A percentile compares a stretch with the other conserved stretches of the same genome.
Conservation (phyloP, 2,113 vertebrate species). For the Scortum barcoo region DNA sequence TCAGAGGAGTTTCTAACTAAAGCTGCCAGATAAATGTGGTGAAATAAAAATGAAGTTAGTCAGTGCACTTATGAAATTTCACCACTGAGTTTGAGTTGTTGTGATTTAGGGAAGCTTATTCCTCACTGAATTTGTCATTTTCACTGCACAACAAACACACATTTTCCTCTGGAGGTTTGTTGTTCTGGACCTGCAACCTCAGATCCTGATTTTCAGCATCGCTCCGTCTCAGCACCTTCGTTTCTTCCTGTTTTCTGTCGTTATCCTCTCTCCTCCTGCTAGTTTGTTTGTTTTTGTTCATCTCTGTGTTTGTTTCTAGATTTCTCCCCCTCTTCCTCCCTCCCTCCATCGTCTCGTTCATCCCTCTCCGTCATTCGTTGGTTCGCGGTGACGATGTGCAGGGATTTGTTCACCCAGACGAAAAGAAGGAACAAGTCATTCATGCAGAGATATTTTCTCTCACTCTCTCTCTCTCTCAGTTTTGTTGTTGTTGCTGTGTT, state of each 20-base stretch:
- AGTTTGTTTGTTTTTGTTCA: background rate
- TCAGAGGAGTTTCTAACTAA: too few relatives aligned
- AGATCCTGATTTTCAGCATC: too few relatives aligned
- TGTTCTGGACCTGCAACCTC: too few relatives aligned
- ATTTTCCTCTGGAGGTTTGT: too few relatives aligned
- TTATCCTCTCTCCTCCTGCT: background rate
- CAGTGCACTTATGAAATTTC: too few relatives aligned
- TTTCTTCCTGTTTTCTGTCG: background rate
- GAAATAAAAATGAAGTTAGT: too few relatives aligned
- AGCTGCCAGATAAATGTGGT: too few relatives aligned
- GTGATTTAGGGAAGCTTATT: too few relatives aligned
- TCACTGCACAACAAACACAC: too few relatives aligned
- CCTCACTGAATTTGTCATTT: too few relatives aligned
- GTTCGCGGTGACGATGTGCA: constrained; percentile 20
- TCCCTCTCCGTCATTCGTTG: background rate
- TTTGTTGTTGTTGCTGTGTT: constrained; percentile 13
- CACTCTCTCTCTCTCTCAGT: background rate
- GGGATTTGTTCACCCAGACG: constrained; percentile 56
- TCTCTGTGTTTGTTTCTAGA: background rate
- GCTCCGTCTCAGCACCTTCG: background rate
- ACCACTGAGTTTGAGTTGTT: too few relatives aligned
- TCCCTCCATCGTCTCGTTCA: background rate
- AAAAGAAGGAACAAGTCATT: constrained; percentile 63
- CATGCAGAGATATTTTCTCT: constrained; percentile 45
- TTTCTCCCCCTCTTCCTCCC: background rate